These are phyloP conservation scores for Remorina albescens DNA, from an alignment of 2,797 vertebrate genomes.

Conservation along the genomic window DNA sequence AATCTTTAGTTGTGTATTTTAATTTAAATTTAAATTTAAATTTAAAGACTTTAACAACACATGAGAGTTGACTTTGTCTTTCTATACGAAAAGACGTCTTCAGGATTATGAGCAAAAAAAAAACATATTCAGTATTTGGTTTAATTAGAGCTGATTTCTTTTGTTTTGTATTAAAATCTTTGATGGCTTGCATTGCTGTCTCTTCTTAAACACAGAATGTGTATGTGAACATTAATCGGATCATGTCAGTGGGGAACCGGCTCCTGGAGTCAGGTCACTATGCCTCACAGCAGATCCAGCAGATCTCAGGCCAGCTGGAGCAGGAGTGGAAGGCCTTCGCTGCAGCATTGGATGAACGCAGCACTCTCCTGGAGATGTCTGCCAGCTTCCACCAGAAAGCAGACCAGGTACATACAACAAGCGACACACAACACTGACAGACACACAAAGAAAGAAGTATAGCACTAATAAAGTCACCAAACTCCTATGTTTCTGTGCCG, in stretches of 20 bases:
- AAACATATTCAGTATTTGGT: background rate
- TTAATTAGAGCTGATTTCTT: background rate
- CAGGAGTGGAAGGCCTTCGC: constrained; percentile 99
- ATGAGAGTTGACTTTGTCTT: background rate
- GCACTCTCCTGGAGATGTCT: constrained; percentile 98
- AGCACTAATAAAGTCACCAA: background rate
- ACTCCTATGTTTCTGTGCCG: background rate
- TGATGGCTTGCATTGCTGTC: background rate
- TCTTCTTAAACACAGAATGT: constrained; percentile 88
- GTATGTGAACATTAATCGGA: constrained; percentile 99
- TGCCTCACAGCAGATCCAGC: constrained; percentile 98
- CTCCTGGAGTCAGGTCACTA: constrained; percentile 98
- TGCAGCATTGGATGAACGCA: constrained; percentile 96
- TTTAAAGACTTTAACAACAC: background rate
- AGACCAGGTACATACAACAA: constrained; percentile 90
- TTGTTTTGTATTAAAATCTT: background rate
- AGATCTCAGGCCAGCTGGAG: constrained; percentile 96
- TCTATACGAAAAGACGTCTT: background rate
- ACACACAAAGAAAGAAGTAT: background rate
- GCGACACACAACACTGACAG: background rate
- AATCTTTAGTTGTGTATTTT: no score
- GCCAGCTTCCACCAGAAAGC: constrained; percentile 98
- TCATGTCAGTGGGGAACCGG: constrained; percentile 98
- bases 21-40: no score
- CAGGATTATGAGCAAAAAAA: background rate